These are phyloP conservation scores for Notoglanidium macrostoma DNA, from an alignment of 2,797 vertebrate species.

Conservation along the genomic window DNA sequence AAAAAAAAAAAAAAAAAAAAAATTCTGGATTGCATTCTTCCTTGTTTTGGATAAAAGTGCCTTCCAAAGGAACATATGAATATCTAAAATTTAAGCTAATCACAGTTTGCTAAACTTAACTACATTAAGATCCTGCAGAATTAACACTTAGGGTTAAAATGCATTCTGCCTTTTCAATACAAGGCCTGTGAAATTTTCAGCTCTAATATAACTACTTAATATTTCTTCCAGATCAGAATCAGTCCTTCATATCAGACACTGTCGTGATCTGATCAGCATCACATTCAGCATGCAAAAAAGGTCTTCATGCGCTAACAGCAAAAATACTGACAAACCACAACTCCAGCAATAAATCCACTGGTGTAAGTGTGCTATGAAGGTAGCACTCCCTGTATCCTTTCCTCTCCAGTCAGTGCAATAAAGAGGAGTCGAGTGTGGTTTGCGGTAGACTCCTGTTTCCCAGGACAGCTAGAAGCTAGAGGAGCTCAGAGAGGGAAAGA, in stretches of 20 bases:
- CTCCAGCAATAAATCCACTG: constrained; percentile 20
- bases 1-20: not conserved
- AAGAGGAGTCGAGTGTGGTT: constrained; percentile 16
- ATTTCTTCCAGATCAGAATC: not conserved
- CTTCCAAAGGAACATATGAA: not conserved
- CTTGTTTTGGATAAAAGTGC: not conserved
- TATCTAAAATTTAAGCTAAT: constrained; percentile 16
- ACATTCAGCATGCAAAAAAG: constrained; percentile 21
- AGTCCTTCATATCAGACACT: not conserved
- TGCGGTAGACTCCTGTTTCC: constrained; percentile 29
- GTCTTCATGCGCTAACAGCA: not conserved
- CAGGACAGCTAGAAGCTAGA: constrained; percentile 45
- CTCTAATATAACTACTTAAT: not conserved
- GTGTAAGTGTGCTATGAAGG: not conserved
- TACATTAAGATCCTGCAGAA: not conserved
- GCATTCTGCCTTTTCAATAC: not conserved
- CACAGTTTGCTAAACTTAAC: constrained; percentile 9
- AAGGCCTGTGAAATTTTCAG: not conserved
- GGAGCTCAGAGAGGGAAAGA: constrained; percentile 5
- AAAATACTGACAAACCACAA: constrained; percentile 1
- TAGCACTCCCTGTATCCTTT: constrained; percentile 17
- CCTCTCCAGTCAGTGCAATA: constrained; percentile 12
- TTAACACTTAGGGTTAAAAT: not conserved
- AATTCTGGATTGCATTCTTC: not conserved
- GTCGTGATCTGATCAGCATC: not conserved